phyloP scores from a whole-genome alignment of 64 coral and sea anemone genomes.

The Pachyseris speciosa region DNA sequence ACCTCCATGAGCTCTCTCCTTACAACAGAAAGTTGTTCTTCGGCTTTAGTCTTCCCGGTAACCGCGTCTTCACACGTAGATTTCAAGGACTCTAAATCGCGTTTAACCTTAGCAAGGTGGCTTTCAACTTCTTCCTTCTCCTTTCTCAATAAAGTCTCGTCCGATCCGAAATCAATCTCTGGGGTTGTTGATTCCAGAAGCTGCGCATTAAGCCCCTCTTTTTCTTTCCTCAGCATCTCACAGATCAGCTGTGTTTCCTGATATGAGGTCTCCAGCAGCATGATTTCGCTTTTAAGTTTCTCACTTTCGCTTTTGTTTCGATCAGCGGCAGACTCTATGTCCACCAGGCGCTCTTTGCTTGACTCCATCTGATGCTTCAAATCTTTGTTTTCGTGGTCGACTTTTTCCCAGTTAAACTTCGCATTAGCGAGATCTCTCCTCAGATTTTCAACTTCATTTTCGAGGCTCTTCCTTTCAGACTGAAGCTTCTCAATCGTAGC shows the following conservation, averaged over 20 bases:
- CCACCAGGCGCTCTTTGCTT: slow-evolving; percentile 28
- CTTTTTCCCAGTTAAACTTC: slow-evolving; percentile 16
- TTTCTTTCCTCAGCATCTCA: slow-evolving; percentile 80
- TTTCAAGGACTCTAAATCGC: slow-evolving; percentile 35
- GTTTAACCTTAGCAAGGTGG: slow-evolving; percentile 20
- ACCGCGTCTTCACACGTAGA: slow-evolving; percentile 33
- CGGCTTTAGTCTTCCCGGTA: slow-evolving; percentile 55
- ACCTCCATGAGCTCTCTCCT: neutral
- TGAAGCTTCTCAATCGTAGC: slow-evolving; percentile 64
- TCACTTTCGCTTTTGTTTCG: slow-evolving; percentile 61
- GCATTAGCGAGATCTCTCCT: slow-evolving; percentile 44
- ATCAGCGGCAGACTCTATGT: slow-evolving; percentile 47
- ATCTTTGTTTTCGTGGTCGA: slow-evolving; percentile 51
- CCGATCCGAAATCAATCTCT: neutral
- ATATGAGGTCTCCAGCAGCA: slow-evolving; percentile 64
- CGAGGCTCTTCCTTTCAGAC: slow-evolving; percentile 43
- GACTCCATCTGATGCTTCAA: slow-evolving; percentile 53
- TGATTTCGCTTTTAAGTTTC: slow-evolving; percentile 46
- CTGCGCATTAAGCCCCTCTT: slow-evolving; percentile 52
- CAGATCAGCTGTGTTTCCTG: slow-evolving; percentile 64
- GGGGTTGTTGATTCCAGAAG: slow-evolving; percentile 22
- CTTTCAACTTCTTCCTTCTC: slow-evolving; percentile 62
- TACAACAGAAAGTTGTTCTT: slow-evolving; percentile 39
- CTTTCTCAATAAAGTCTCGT: slow-evolving; percentile 13
- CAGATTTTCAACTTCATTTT: slow-evolving; percentile 71